phyloP scores from a whole-genome alignment of 2,113 vertebrate species.

The Anguilla rostrata region DNA sequence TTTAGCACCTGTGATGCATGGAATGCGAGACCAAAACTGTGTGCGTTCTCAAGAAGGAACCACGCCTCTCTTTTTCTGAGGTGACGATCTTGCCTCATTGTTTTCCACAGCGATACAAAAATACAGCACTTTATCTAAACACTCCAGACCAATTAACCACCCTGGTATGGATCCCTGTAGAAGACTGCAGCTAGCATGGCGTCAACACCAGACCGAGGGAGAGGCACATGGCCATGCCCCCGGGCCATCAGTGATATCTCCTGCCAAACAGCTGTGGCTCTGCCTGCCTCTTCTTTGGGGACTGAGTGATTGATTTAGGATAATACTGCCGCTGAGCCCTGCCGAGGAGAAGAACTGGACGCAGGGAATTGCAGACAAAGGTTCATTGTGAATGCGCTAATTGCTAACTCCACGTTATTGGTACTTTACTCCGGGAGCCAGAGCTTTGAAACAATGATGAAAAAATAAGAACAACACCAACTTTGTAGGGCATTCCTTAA shows the following conservation, averaged over 20 bases:
- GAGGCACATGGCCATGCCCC: not conserved
- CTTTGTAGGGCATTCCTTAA: constrained; percentile 17
- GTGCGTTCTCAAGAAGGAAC: not conserved
- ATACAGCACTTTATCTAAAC: constrained; percentile 17
- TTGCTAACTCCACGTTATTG: not conserved
- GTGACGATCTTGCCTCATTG: not conserved
- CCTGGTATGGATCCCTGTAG: not conserved
- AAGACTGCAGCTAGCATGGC: not conserved
- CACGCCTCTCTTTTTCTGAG: not conserved
- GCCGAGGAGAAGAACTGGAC: constrained; percentile 15
- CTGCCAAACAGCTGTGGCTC: constrained; percentile 35
- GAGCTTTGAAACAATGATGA: not conserved
- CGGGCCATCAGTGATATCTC: constrained; percentile 9
- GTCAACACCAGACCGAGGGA: not conserved
- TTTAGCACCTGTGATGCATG: constrained; percentile 16
- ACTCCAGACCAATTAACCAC: constrained; percentile 10
- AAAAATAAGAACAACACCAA: not conserved
- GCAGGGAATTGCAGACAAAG: constrained; percentile 18
- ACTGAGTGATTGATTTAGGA: constrained; percentile 32
- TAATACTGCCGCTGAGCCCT: constrained; percentile 18
- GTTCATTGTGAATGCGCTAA: constrained; percentile 1
- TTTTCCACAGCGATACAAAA: not conserved
- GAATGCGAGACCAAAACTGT: constrained; percentile 3
- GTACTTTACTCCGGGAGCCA: not conserved
- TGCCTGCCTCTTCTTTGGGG: constrained; percentile 21